A percentile compares a stretch with the other conserved stretches of the same genome.
phyloP scores from a whole-genome alignment of 2,113 vertebrate species.

The Eclectus roratus region DNA sequence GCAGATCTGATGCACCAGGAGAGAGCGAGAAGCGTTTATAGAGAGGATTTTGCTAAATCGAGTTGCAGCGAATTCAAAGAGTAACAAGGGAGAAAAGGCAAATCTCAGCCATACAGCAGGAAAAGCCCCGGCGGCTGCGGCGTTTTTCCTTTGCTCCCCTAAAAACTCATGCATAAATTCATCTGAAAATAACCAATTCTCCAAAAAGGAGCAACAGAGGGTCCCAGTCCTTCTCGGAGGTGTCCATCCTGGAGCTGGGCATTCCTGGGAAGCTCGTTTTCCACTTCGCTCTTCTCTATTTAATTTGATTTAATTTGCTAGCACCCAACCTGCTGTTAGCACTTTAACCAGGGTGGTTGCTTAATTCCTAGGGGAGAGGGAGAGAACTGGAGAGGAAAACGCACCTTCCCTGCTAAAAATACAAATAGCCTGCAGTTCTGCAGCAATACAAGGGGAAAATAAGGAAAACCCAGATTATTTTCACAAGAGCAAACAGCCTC shows the following conservation, averaged over 20 bases:
- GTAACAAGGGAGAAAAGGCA: background rate
- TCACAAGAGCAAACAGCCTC: background rate
- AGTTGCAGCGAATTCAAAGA: background rate
- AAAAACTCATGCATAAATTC: rapidly evolving
- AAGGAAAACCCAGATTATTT: background rate
- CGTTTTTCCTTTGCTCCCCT: background rate
- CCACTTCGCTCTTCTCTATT: background rate
- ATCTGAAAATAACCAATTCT: background rate
- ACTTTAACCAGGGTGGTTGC: background rate
- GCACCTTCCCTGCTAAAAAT: background rate
- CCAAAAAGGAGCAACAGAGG: background rate
- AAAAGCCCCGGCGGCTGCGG: background rate
- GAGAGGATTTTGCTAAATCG: background rate
- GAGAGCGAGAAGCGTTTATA: background rate
- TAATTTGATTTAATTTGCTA: background rate
- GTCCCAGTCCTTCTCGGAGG: background rate
- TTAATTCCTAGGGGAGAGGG: background rate
- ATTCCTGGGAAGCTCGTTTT: background rate
- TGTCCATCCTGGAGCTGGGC: background rate
- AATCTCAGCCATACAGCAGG: background rate
- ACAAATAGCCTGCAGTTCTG: background rate
- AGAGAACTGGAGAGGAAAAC: background rate
- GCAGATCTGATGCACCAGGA: background rate
- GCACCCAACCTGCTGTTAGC: background rate
- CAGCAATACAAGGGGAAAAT: background rate